Conservation (phyloP, 2,888 invertebrate genomes). For the Drosophila pseudotalamancana region DNA sequence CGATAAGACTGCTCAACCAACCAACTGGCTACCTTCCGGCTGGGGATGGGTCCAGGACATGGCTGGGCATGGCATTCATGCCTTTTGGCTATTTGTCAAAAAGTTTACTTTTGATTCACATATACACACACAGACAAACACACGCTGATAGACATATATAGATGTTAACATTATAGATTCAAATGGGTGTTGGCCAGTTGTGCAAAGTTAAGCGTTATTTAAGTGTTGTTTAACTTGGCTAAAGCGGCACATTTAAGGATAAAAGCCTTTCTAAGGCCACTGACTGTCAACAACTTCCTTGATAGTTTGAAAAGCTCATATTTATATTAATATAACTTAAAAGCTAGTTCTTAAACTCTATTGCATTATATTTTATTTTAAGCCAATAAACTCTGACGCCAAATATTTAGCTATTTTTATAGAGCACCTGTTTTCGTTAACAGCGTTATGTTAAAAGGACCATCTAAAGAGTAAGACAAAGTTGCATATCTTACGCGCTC, state of each 20-base stretch:
- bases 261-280: background rate
- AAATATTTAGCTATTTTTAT: constrained; percentile 18
- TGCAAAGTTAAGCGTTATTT: constrained; percentile 48
- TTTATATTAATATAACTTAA: constrained; percentile 12
- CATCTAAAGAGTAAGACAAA: background rate
- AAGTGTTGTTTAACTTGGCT: constrained; percentile 26
- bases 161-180: constrained; percentile 34
- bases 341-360: constrained; percentile 2
- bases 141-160: constrained; percentile 11
- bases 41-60: constrained; percentile 26
- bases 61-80: constrained; percentile 47
- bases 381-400: constrained; percentile 12
- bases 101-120: constrained; percentile 44
- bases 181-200: constrained; percentile 68
- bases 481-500: constrained; percentile 3
- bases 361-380: background rate
- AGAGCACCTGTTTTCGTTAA: constrained; percentile 23
- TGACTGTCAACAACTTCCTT: background rate
- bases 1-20: constrained; percentile 57
- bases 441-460: constrained; percentile 19
- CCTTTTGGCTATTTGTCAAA: constrained; percentile 76
- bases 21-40: constrained; percentile 60
- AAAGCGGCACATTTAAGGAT: background rate
- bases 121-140: constrained; percentile 15
- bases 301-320: background rate